Evolutionary conservation across 2,113 vertebrate species (phyloP).

Genomic region (Paramormyrops kingsleyae): DNA sequence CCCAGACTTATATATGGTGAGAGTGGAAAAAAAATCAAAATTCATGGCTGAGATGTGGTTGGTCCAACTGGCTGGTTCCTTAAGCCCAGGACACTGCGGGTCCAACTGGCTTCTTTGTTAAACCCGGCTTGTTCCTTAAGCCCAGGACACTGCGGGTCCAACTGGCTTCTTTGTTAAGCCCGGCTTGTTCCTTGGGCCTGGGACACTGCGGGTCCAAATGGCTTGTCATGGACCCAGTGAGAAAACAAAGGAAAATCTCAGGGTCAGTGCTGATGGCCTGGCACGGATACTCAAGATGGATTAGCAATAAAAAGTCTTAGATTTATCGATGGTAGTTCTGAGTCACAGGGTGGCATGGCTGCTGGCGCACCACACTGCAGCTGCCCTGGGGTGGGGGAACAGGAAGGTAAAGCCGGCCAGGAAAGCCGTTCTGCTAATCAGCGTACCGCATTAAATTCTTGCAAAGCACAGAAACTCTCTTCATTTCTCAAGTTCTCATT

Average conservation of each 20-base stretch:
- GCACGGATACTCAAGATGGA: background rate
- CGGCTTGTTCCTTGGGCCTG: background rate
- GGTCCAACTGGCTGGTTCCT: background rate
- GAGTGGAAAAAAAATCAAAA: background rate
- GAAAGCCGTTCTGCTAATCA: background rate
- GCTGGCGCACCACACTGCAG: background rate
- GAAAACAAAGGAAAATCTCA: background rate
- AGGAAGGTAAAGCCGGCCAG: background rate
- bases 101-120: background rate
- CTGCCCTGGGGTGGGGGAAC: background rate
- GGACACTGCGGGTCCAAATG: background rate
- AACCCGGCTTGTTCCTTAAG: background rate
- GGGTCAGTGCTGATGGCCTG: background rate
- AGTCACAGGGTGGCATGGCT: background rate
- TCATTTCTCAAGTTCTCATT: background rate
- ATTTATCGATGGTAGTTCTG: background rate
- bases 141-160: background rate
- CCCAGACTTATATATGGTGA: background rate
- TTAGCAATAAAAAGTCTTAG: background rate
- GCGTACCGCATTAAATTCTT: background rate
- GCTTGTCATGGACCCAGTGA: background rate
- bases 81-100: background rate
- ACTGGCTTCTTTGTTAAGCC: background rate
- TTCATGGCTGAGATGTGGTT: background rate
- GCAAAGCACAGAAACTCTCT: background rate